Evolutionary conservation across 2,888 invertebrate species (phyloP).

Genomic region (Thereva nobilitata): DNA sequence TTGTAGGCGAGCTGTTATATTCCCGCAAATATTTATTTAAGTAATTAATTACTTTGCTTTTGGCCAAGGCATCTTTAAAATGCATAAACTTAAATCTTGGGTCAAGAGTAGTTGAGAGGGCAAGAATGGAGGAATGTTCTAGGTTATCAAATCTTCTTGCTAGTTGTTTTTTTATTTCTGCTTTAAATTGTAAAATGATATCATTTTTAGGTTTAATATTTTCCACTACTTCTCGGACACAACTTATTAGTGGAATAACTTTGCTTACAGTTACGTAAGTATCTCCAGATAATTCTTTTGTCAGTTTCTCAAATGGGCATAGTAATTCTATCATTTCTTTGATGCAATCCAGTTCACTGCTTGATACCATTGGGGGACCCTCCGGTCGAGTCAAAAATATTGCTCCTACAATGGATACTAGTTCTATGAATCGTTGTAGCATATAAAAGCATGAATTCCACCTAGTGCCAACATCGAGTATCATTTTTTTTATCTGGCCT

Average conservation of each 20-base stretch:
- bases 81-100: conserved; percentile 37
- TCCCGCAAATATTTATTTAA: conserved; percentile 28
- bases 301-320: conserved; percentile 34
- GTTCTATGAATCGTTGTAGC: conserved; percentile 35
- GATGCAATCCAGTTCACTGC: neutral
- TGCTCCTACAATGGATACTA: conserved; percentile 27
- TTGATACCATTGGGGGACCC: conserved; percentile 26
- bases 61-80: conserved; percentile 32
- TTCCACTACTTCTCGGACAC: conserved; percentile 29
- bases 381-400: conserved; percentile 24
- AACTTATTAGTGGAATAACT: conserved; percentile 36
- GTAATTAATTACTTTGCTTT: conserved; percentile 31
- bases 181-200: conserved; percentile 32
- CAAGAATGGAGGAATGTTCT: conserved; percentile 14
- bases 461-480: conserved; percentile 32
- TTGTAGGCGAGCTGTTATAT: conserved; percentile 2
- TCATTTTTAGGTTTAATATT: conserved; percentile 21
- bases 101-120: conserved; percentile 31
- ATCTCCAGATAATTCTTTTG: conserved; percentile 34
- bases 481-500: neutral
- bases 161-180: conserved; percentile 25
- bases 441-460: conserved; percentile 45
- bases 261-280: conserved; percentile 37
- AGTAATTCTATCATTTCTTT: conserved; percentile 17
- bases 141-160: conserved; percentile 19